Evolutionary conservation across 2,888 invertebrate species (phyloP).

Genomic region (Gasteruption jaculator): DNA sequence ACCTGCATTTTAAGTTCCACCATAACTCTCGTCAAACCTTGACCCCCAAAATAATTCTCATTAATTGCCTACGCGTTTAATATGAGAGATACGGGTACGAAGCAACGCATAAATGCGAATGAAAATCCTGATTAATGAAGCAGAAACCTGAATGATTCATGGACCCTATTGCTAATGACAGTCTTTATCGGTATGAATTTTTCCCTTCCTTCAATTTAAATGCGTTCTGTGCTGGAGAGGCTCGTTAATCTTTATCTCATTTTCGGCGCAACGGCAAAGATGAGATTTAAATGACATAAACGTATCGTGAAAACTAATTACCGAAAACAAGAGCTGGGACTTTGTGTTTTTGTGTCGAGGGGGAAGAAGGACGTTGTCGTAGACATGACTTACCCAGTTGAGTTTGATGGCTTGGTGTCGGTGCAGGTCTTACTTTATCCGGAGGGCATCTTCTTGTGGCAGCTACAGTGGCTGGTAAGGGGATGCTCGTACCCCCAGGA

Average conservation of each 20-base stretch:
- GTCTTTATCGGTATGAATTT: too few species aligned
- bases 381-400: slow-evolving; percentile 46
- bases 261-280: neutral
- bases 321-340: neutral
- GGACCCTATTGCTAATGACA: too few species aligned
- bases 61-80: too few species aligned
- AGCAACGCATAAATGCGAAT: too few species aligned
- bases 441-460: slow-evolving; percentile 74
- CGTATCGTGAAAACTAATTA: neutral
- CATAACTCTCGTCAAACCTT: too few species aligned
- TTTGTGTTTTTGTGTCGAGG: slow-evolving; percentile 3
- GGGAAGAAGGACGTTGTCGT: too few species aligned
- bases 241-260: neutral
- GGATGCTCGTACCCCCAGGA: slow-evolving; percentile 67
- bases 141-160: too few species aligned
- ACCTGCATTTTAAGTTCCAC: too few species aligned
- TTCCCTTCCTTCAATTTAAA: neutral
- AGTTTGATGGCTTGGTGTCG: slow-evolving; percentile 56
- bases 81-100: too few species aligned
- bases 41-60: too few species aligned
- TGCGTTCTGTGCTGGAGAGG: slow-evolving; percentile 1
- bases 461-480: slow-evolving; percentile 73
- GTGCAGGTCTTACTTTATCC: slow-evolving; percentile 73
- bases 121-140: too few species aligned
- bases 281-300: neutral